These are phyloP conservation scores for Cyprinodon diabolis DNA, from an alignment of 2,797 vertebrate species.

Conservation along the genomic window DNA sequence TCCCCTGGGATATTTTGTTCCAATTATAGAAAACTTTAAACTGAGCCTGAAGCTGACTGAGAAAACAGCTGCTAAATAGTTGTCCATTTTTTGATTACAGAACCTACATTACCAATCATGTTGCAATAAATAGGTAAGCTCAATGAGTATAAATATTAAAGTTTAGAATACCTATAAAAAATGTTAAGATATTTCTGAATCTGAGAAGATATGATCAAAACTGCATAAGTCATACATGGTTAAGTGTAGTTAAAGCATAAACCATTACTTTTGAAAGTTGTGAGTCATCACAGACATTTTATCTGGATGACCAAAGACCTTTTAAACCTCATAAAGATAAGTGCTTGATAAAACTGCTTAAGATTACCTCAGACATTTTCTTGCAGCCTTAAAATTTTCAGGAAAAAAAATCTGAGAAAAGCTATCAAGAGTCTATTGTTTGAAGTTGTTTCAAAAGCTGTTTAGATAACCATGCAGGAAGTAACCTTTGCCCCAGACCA, in stretches of 20 bases:
- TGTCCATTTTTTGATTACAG: not conserved
- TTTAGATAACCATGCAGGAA: not conserved
- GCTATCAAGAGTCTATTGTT: not conserved
- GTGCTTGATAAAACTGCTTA: not conserved
- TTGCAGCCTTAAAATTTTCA: not conserved
- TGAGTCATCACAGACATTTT: not conserved
- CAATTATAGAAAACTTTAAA: not conserved
- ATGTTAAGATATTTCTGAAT: not conserved
- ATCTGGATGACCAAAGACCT: not conserved
- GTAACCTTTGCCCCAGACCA: not conserved
- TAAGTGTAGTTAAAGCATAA: not conserved
- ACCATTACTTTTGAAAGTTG: not conserved
- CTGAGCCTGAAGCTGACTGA: not conserved
- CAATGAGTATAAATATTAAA: not conserved
- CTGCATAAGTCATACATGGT: not conserved
- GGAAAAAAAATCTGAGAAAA: not conserved
- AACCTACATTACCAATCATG: not conserved
- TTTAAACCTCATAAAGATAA: not conserved
- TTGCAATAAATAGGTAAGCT: not conserved
- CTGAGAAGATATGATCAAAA: conserved; percentile 3
- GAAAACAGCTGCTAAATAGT: not conserved
- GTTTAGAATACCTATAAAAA: not conserved
- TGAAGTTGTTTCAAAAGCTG: not conserved
- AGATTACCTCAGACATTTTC: not conserved
- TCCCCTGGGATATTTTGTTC: not conserved